phyloP scores from a whole-genome alignment of 2,113 vertebrate genomes.

The Mystacornis crossleyi region DNA sequence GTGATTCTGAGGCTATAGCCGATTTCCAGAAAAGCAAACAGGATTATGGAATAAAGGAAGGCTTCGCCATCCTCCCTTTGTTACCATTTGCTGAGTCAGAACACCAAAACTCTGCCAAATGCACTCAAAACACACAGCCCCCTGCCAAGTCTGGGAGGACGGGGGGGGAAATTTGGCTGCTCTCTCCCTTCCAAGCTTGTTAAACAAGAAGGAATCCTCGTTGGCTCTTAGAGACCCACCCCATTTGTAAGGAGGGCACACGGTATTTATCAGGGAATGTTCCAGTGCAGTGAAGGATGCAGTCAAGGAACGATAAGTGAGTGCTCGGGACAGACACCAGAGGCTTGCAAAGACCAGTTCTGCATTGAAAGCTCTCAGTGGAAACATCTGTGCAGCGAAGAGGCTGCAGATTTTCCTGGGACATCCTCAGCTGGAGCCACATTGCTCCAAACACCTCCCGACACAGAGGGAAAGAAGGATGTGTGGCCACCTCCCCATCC shows the following conservation, averaged over 20 bases:
- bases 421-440: not conserved
- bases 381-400: not conserved
- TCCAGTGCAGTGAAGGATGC: not conserved
- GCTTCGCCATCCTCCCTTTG: conserved; percentile 71
- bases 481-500: not conserved
- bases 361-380: not conserved
- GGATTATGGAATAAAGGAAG: conserved; percentile 90
- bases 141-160: not conserved
- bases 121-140: conserved; percentile 41
- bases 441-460: not conserved
- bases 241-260: not conserved
- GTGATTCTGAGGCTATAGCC: conserved; percentile 89
- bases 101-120: conserved; percentile 71
- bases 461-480: fast-evolving
- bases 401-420: not conserved
- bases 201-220: not conserved
- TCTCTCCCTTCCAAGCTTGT: not conserved
- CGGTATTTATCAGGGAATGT: not conserved
- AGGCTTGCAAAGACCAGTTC: not conserved
- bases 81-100: conserved; percentile 76
- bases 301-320: fast-evolving
- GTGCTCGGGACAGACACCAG: not conserved
- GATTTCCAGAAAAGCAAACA: conserved; percentile 89
- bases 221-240: not conserved
- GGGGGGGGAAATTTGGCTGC: not conserved